Percentiles rank a stretch among this genome's conserved stretches.
Evolutionary conservation across 2,888 invertebrate genomes (phyloP).

Genomic region (Plutella xylostella): DNA sequence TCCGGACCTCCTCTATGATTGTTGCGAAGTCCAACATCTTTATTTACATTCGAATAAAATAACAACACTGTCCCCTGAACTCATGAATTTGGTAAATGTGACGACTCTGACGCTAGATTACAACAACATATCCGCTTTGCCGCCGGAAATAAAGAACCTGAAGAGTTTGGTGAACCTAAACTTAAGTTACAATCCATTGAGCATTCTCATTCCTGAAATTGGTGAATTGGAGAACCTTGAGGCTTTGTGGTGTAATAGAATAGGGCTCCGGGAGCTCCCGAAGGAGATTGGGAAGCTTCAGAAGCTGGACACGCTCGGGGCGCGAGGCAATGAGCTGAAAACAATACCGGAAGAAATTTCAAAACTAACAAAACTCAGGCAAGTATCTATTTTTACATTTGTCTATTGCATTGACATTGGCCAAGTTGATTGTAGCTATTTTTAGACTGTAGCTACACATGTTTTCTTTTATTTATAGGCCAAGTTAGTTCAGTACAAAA

Average conservation of each 20-base stretch:
- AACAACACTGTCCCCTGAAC: slow-evolving; percentile 49
- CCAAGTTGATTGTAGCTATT: not conserved
- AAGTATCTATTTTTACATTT: slow-evolving; percentile 9
- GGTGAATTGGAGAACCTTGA: slow-evolving; percentile 71
- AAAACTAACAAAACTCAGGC: slow-evolving; percentile 67
- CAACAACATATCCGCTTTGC: slow-evolving; percentile 72
- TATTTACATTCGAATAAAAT: slow-evolving; percentile 75
- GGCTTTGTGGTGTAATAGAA: slow-evolving; percentile 76
- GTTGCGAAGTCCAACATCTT: slow-evolving; percentile 69
- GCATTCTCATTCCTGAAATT: slow-evolving; percentile 68
- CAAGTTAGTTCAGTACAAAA: too few relatives aligned
- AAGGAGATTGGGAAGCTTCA: slow-evolving; percentile 71
- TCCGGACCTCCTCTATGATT: slow-evolving; percentile 68
- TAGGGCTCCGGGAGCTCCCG: slow-evolving; percentile 67
- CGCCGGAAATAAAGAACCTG: slow-evolving; percentile 69
- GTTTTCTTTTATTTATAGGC: too few relatives aligned
- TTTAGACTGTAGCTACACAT: too few relatives aligned
- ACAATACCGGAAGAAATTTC: slow-evolving; percentile 71
- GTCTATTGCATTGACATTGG: not conserved
- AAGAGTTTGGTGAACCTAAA: slow-evolving; percentile 72
- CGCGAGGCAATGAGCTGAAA: slow-evolving; percentile 71
- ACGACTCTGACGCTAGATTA: slow-evolving; percentile 75
- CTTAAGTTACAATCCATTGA: slow-evolving; percentile 75
- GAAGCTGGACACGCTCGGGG: slow-evolving; percentile 74
- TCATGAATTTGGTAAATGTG: slow-evolving; percentile 66